Percentiles rank a stretch among this genome's conserved stretches.
Evolutionary conservation across 2,797 vertebrate genomes (phyloP).

Genomic region (Enteromius paludinosus): DNA sequence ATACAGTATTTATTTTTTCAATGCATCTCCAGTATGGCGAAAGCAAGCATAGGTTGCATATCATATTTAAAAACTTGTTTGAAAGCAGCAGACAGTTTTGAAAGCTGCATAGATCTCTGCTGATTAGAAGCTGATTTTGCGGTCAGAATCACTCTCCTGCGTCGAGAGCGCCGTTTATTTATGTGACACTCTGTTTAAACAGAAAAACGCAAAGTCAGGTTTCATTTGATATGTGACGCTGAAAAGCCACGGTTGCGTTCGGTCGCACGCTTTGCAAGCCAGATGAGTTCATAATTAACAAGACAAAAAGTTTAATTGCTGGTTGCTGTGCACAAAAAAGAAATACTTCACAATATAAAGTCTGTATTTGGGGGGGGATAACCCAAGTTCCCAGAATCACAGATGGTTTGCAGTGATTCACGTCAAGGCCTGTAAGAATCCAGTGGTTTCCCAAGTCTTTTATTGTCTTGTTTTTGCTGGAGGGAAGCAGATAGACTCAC

Average conservation of each 20-base stretch:
- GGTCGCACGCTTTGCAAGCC: slow-evolving; percentile 55
- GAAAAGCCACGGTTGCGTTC: slow-evolving; percentile 74
- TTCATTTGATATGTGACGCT: slow-evolving; percentile 68
- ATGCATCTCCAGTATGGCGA: background rate
- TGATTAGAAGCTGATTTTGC: slow-evolving; percentile 69
- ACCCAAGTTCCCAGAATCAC: background rate
- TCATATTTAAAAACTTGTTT: background rate
- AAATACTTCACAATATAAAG: slow-evolving; percentile 33
- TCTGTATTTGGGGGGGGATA: background rate
- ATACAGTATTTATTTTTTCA: background rate
- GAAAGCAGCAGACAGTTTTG: background rate
- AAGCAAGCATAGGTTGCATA: background rate
- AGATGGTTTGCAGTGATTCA: slow-evolving; percentile 21
- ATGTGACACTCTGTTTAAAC: slow-evolving; percentile 67
- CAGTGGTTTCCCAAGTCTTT: slow-evolving; percentile 66
- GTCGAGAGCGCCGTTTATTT: slow-evolving; percentile 71
- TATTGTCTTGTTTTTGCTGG: slow-evolving; percentile 62
- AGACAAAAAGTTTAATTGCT: slow-evolving; percentile 72
- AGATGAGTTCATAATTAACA: slow-evolving; percentile 35
- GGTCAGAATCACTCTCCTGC: slow-evolving; percentile 61
- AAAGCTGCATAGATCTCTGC: slow-evolving; percentile 5
- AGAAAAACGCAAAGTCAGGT: slow-evolving; percentile 70
- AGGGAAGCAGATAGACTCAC: slow-evolving; percentile 71
- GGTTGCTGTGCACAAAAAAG: slow-evolving; percentile 71
- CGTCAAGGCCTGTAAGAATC: slow-evolving; percentile 61